Conservation (phyloP, 1,140 invertebrate genomes). For the Cotesia typhae region DNA sequence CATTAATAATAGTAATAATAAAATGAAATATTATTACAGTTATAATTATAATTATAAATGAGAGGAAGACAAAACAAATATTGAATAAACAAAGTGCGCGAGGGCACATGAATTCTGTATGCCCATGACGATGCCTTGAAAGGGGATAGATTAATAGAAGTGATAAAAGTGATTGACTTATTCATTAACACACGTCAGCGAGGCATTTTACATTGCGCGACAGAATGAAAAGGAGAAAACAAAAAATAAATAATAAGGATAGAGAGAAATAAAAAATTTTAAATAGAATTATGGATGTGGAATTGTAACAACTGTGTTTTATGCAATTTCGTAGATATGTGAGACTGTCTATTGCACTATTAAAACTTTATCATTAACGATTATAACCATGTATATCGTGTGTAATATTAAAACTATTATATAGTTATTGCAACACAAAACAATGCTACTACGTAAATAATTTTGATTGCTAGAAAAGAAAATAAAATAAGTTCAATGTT, state of each 20-base stretch:
- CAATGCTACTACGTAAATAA: conserved; percentile 49
- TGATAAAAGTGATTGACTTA: conserved; percentile 5
- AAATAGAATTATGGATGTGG: too few species aligned
- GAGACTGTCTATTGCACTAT: conserved; percentile 58
- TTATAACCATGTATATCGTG: conserved; percentile 61
- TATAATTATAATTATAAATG: conserved; percentile 51
- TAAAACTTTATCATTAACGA: conserved; percentile 56
- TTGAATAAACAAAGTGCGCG: conserved; percentile 27
- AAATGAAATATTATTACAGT: conserved; percentile 59
- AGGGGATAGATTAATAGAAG: conserved; percentile 27
- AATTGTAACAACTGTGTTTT: conserved; percentile 25
- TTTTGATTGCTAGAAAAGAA: conserved; percentile 38
- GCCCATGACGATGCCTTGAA: conserved; percentile 28
- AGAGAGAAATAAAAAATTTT: too few species aligned
- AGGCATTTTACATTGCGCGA: conserved; percentile 7
- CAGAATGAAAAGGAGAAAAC: not conserved
- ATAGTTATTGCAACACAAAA: conserved; percentile 47
- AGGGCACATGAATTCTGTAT: conserved; percentile 24
- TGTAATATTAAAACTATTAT: conserved; percentile 64
- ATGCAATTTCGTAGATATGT: conserved; percentile 41
- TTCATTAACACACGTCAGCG: not conserved
- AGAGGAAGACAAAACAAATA: conserved; percentile 32
- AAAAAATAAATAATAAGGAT: not conserved
- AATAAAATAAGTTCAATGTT: conserved; percentile 45
- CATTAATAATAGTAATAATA: conserved; percentile 40